Evolutionary conservation across 2,797 vertebrate species (phyloP), one percentile per base, ranked within the genome.

Genomic region (Phoxinus dragarum): DNA sequence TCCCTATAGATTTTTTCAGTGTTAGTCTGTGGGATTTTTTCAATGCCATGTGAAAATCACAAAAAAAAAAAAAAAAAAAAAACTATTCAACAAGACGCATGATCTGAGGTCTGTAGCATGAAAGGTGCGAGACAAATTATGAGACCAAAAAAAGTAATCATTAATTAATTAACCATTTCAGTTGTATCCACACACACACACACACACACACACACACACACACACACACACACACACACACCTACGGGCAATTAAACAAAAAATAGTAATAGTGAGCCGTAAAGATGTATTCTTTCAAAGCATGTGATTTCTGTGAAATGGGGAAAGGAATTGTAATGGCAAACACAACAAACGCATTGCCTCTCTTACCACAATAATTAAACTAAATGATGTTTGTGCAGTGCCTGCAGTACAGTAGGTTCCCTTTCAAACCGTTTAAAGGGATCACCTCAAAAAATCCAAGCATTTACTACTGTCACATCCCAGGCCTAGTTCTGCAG

Each of bases 361-460:
- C 54, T 61, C 23, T 11, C 7, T n/a, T 27, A n/a, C 23, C n/a
- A 19, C 17, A 31, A 10, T 19, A 21, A 64, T 64, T 31, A 64
- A 61, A 31, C 36, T 10, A 44, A 17, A 31, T 2, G 1, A 11
- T 31, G 0, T 10, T 3, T 59, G 54, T 61, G 75, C 14, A 61
- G 12, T 27, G 36, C 21, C 31, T 34, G 73, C 47, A 36, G 31
- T 14, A 76, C 21, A 64, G 23, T 64, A 64, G 56, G 76, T 44
- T 44, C 7, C n/a, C 23, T 64, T 79, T 64, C 12, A 27, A 42
- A 78, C 19, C 2, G 4, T 17, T 64, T 64, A 42, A 31, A 59
- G 76, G 76, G n/a, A 64, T 79, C 56, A 21, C 38, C 40, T 79
- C 1, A 44, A 79, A 79, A 79, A 56, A 44, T 61, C 38, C 9